Conservation (phyloP, 2,113 vertebrate species). For the Bathybates hornii region DNA sequence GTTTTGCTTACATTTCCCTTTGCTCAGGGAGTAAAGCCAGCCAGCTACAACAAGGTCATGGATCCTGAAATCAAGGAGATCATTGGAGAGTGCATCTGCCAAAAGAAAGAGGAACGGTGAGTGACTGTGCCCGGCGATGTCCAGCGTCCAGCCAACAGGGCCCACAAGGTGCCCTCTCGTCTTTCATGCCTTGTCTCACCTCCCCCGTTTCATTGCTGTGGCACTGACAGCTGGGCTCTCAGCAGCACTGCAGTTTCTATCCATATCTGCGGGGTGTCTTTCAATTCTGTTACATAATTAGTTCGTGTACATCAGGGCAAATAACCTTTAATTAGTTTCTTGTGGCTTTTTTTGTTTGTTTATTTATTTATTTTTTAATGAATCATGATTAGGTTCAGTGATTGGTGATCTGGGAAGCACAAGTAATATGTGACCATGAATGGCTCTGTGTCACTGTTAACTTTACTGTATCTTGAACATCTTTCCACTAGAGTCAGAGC, state of each 20-base stretch:
- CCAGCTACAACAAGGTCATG: conserved; percentile 91
- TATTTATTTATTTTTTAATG: neutral
- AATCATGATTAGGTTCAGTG: neutral
- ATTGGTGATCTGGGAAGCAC: neutral
- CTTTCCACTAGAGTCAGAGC: neutral
- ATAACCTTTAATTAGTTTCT: neutral
- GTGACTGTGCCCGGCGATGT: conserved; percentile 36
- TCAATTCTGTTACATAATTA: conserved; percentile 23
- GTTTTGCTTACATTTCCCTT: conserved; percentile 22
- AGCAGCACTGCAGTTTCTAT: conserved; percentile 16
- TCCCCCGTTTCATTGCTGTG: neutral
- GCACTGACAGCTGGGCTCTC: conserved; percentile 30
- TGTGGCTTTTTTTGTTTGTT: neutral
- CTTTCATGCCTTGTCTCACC: neutral
- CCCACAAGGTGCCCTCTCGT: conserved; percentile 25
- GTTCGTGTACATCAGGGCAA: neutral
- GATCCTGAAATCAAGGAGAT: conserved; percentile 97
- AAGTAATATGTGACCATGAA: neutral
- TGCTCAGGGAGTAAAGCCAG: conserved; percentile 89
- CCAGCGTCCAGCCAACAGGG: neutral
- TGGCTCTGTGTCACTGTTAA: neutral
- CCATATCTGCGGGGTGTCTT: conserved; percentile 16
- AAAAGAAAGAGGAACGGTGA: conserved; percentile 95
- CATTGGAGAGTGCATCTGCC: conserved; percentile 95
- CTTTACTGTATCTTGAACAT: neutral